Percentiles rank a stretch among this genome's conserved stretches.
phyloP scores from a whole-genome alignment of 2,113 vertebrate genomes.

The Notechis scutatus region DNA sequence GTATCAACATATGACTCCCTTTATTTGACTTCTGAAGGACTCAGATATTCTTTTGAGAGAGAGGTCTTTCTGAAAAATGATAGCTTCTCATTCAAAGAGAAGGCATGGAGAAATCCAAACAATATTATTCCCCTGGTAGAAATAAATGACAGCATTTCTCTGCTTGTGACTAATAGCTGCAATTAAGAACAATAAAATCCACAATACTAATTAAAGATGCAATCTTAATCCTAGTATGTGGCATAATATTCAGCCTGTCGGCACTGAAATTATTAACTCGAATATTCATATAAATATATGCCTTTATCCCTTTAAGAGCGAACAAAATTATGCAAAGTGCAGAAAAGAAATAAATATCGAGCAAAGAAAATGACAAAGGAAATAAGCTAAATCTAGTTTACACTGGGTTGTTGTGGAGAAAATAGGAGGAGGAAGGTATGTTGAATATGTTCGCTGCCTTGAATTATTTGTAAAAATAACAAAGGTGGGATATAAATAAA shows the following conservation, averaged over 20 bases:
- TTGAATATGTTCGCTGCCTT: neutral
- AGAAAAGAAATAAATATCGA: neutral
- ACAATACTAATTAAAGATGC: neutral
- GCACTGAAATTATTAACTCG: neutral
- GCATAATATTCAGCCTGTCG: conserved; percentile 3
- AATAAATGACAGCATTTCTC: neutral
- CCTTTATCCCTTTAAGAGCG: neutral
- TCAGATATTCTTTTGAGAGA: neutral
- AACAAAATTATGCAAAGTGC: neutral
- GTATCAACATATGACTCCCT: neutral
- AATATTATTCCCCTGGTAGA: neutral
- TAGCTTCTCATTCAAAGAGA: neutral
- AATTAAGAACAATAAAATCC: neutral
- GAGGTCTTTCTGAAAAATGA: neutral
- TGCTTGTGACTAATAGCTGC: neutral
- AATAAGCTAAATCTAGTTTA: neutral
- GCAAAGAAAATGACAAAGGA: neutral
- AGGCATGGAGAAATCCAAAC: neutral
- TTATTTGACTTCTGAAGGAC: neutral
- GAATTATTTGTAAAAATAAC: neutral
- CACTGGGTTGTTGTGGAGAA: neutral
- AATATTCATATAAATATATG: neutral
- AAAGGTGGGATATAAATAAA: neutral
- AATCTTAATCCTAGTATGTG: neutral
- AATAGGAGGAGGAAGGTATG: neutral